Conservation (phyloP, 2,888 invertebrate species). For the Druceiella hillmani region DNA sequence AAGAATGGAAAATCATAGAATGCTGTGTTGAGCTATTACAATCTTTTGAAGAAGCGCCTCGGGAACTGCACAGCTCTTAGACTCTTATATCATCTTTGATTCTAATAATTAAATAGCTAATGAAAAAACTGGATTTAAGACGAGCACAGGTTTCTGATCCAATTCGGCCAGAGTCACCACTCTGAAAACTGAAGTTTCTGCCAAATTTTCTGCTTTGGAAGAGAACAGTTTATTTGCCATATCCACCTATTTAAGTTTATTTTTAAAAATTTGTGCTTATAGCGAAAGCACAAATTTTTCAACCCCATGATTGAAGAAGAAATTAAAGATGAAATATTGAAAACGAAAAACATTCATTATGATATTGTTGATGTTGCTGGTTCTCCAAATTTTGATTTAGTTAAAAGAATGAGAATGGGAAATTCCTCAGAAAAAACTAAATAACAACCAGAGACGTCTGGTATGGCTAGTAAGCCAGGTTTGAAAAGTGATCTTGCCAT, state of each 20-base stretch:
- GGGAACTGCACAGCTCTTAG: slow-evolving; percentile 23
- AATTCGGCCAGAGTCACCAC: slow-evolving; percentile 19
- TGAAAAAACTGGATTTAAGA: slow-evolving; percentile 25
- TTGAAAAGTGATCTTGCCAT: too few relatives aligned
- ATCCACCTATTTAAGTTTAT: slow-evolving; percentile 25
- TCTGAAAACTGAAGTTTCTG: slow-evolving; percentile 24
- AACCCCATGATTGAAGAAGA: slow-evolving; percentile 24
- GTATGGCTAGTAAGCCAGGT: too few relatives aligned
- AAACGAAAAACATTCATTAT: slow-evolving; percentile 15
- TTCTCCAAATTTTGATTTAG: too few relatives aligned
- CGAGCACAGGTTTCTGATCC: slow-evolving; percentile 20
- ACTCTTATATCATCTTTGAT: slow-evolving; percentile 25
- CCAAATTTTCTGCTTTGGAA: slow-evolving; percentile 23
- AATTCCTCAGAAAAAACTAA: too few relatives aligned
- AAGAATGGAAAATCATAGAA: slow-evolving; percentile 24
- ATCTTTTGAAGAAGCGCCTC: too few relatives aligned
- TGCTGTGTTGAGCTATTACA: slow-evolving; percentile 20
- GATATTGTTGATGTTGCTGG: too few relatives aligned
- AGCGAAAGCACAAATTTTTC: slow-evolving; percentile 23
- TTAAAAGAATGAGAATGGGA: too few relatives aligned
- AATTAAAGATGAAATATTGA: slow-evolving; percentile 21
- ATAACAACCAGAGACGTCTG: too few relatives aligned
- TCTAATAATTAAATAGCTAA: slow-evolving; percentile 23
- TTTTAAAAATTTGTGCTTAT: slow-evolving; percentile 28
- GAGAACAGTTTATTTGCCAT: slow-evolving; percentile 25